Conservation (phyloP, 2,888 invertebrate species). For the Lasioglossum morio region DNA sequence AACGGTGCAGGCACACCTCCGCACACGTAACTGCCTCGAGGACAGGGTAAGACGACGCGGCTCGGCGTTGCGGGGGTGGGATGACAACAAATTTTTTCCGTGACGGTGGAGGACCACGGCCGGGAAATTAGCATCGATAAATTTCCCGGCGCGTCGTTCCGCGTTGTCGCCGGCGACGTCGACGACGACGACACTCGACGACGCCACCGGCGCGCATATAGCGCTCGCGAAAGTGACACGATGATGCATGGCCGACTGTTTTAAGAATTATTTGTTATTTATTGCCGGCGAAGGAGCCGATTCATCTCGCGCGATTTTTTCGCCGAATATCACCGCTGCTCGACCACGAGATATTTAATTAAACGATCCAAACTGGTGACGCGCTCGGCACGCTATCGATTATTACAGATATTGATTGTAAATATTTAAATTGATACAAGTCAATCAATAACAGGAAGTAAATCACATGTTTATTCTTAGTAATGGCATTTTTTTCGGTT, state of each 20-base stretch:
- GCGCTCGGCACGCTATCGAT: neutral
- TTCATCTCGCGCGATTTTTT: slow-evolving; percentile 16
- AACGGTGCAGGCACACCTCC: slow-evolving; percentile 53
- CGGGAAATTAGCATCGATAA: slow-evolving; percentile 85
- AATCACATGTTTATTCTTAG: too few relatives aligned
- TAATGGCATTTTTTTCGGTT: too few relatives aligned
- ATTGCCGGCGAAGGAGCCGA: slow-evolving; percentile 70
- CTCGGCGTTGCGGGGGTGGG: slow-evolving; percentile 54
- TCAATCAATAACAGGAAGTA: too few relatives aligned
- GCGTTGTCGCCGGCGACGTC: slow-evolving; percentile 73
- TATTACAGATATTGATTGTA: neutral
- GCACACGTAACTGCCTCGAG: slow-evolving; percentile 67
- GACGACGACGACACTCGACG: slow-evolving; percentile 56
- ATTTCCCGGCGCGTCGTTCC: slow-evolving; percentile 80
- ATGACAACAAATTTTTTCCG: slow-evolving; percentile 79
- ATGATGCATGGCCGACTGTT: slow-evolving; percentile 84
- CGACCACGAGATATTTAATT: neutral
- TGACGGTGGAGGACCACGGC: slow-evolving; percentile 76
- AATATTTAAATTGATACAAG: too few relatives aligned
- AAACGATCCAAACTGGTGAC: neutral
- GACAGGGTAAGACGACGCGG: slow-evolving; percentile 71
- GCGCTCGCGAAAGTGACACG: slow-evolving; percentile 81
- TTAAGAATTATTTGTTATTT: slow-evolving; percentile 85
- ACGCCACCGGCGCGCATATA: slow-evolving; percentile 68
- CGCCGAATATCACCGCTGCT: neutral